Conservation (phyloP, 2,888 invertebrate species). For the Xylota segnis region DNA sequence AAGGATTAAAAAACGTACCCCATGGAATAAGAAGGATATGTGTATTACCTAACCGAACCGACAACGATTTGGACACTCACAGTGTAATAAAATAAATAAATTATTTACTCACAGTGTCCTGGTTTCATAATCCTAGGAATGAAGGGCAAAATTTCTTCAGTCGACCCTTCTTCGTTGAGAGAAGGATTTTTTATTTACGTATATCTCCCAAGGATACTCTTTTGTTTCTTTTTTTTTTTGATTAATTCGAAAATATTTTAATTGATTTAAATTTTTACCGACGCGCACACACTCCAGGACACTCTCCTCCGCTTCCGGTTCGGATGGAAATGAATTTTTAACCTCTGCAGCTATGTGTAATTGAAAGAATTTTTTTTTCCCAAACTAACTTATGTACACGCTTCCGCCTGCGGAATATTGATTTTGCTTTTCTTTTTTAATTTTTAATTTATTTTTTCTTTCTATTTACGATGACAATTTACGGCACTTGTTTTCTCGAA, state of each 20-base stretch:
- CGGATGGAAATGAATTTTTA: slow-evolving; percentile 27
- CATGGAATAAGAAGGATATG: not conserved
- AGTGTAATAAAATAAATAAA: slow-evolving; percentile 31
- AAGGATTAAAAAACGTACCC: slow-evolving; percentile 19
- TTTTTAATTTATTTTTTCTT: slow-evolving; percentile 21
- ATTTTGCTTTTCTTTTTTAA: slow-evolving; percentile 61
- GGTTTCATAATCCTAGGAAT: slow-evolving; percentile 53
- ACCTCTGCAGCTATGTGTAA: slow-evolving; percentile 20
- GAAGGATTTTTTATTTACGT: not conserved
- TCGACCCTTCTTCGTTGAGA: not conserved
- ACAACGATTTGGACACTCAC: slow-evolving; percentile 28
- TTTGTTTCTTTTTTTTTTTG: not conserved
- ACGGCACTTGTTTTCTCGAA: slow-evolving; percentile 31
- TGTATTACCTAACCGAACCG: slow-evolving; percentile 57
- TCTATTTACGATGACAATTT: slow-evolving; percentile 32
- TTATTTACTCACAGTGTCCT: slow-evolving; percentile 57
- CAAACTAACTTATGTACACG: slow-evolving; percentile 54
- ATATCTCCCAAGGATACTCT: not conserved
- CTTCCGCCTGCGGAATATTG: slow-evolving; percentile 68
- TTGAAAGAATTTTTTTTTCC: slow-evolving; percentile 48
- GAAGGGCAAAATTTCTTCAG: slow-evolving; percentile 1
- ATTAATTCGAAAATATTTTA: not conserved
- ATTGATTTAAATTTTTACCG: slow-evolving; percentile 33
- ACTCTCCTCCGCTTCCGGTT: slow-evolving; percentile 22
- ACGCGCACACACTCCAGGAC: slow-evolving; percentile 20